phyloP scores from a whole-genome alignment of 2,113 vertebrate species.

The Seriola quinqueradiata region DNA sequence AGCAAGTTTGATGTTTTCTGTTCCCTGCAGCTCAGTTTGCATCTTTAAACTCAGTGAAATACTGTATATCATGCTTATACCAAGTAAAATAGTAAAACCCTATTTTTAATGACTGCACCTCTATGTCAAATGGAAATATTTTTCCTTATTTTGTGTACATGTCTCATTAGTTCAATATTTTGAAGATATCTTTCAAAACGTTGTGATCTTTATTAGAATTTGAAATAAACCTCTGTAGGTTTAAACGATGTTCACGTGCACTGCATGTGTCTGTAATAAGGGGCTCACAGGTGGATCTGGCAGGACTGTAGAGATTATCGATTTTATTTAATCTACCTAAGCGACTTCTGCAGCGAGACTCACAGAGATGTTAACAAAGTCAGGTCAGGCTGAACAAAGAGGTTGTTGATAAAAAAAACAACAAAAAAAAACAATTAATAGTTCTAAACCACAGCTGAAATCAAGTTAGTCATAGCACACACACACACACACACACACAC shows the following conservation, averaged over 20 bases:
- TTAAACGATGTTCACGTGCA: background rate
- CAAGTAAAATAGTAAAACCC: too few relatives aligned
- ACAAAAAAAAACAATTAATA: background rate
- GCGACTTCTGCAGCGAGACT: background rate
- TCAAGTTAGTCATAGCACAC: background rate
- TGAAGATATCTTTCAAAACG: too few relatives aligned
- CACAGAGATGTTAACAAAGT: constrained; percentile 26
- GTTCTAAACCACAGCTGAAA: background rate
- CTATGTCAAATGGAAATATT: too few relatives aligned
- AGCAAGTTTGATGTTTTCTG: background rate
- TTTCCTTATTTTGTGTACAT: too few relatives aligned
- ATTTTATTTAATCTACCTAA: constrained; percentile 30
- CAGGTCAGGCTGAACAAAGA: background rate
- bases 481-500: background rate
- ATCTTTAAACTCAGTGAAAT: background rate
- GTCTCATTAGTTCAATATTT: too few relatives aligned
- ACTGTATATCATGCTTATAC: too few relatives aligned
- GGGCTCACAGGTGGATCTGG: constrained; percentile 1
- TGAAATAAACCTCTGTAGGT: background rate
- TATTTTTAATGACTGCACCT: too few relatives aligned
- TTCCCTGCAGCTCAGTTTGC: constrained; percentile 7
- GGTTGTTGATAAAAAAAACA: constrained; percentile 12
- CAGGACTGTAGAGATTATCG: constrained; percentile 37
- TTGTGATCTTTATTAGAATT: background rate
- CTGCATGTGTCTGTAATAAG: background rate